Percentiles rank a stretch among this genome's conserved stretches.
phyloP scores from a whole-genome alignment of 2,113 vertebrate species.

The Pelvicachromis taeniatus region DNA sequence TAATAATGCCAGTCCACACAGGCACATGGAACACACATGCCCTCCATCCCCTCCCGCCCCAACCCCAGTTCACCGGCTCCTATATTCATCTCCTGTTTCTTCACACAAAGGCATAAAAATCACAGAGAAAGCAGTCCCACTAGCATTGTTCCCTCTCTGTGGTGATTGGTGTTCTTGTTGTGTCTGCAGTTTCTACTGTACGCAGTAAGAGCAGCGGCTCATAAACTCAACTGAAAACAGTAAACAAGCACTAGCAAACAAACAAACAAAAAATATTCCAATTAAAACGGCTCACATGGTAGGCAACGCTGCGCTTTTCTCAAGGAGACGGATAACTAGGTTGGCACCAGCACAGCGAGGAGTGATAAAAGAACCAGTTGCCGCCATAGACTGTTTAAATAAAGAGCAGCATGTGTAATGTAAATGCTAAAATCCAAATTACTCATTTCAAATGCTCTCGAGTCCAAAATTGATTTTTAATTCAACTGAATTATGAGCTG shows the following conservation, averaged over 20 bases:
- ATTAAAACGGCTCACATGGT: neutral
- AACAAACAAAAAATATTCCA: neutral
- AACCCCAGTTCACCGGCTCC: constrained; percentile 15
- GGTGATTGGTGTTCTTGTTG: constrained; percentile 34
- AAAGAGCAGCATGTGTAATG: neutral
- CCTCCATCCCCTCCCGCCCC: neutral
- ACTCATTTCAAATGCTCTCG: neutral
- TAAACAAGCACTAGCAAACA: neutral
- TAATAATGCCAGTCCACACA: constrained; percentile 52
- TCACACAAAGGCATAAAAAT: constrained; percentile 60
- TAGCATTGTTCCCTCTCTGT: constrained; percentile 41
- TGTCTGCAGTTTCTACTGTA: constrained; percentile 19
- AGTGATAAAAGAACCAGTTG: neutral
- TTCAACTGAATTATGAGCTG: neutral
- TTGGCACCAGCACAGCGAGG: neutral
- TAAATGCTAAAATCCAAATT: neutral
- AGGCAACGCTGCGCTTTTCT: neutral
- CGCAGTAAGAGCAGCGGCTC: neutral
- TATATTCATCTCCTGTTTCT: constrained; percentile 50
- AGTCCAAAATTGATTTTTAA: neutral
- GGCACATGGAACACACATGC: constrained; percentile 10
- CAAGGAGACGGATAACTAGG: neutral
- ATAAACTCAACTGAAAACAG: neutral
- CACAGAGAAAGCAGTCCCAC: constrained; percentile 53
- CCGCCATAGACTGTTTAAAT: neutral